These are phyloP conservation scores for Hirtodrosophila cameraria DNA, from an alignment of 2,888 invertebrate species.

Conservation along the genomic window DNA sequence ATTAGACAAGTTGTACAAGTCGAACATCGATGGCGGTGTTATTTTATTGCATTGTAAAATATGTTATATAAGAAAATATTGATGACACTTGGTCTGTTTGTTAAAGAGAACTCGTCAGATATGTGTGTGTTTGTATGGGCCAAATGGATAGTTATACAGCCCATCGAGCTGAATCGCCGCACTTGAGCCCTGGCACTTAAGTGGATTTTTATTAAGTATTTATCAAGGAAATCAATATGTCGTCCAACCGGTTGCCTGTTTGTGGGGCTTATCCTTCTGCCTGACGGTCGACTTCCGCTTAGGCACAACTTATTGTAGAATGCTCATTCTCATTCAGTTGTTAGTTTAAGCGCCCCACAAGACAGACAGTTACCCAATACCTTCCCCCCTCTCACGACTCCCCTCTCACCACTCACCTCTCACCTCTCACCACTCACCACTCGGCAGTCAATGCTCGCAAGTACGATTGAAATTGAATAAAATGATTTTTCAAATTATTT, in stretches of 20 bases:
- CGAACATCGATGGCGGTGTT: too few species aligned
- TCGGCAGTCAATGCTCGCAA: constrained; percentile 35
- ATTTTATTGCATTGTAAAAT: too few species aligned
- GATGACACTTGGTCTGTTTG: too few species aligned
- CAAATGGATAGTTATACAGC: constrained; percentile 7
- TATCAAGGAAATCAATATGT: constrained; percentile 72
- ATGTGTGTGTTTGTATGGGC: constrained; percentile 4
- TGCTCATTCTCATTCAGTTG: constrained; percentile 45
- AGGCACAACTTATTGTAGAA: constrained; percentile 48
- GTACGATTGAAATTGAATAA: constrained; percentile 71
- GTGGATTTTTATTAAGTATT: constrained; percentile 70
- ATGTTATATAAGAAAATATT: too few species aligned
- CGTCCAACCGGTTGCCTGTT: constrained; percentile 39
- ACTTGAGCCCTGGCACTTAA: constrained; percentile 41
- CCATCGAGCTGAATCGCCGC: constrained; percentile 2
- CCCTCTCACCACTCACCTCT: background rate
- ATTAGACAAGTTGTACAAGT: too few species aligned
- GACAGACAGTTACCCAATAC: constrained; percentile 6
- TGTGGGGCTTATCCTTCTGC: constrained; percentile 22
- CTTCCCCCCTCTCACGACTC: background rate
- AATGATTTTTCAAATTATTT: constrained; percentile 75
- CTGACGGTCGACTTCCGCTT: constrained; percentile 40
- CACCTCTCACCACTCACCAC: constrained; percentile 1
- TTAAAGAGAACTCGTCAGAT: constrained; percentile 5
- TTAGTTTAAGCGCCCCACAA: constrained; percentile 20